These are phyloP conservation scores for Cecidostiba fungosa DNA, from an alignment of 2,888 invertebrate genomes.

Conservation along the genomic window DNA sequence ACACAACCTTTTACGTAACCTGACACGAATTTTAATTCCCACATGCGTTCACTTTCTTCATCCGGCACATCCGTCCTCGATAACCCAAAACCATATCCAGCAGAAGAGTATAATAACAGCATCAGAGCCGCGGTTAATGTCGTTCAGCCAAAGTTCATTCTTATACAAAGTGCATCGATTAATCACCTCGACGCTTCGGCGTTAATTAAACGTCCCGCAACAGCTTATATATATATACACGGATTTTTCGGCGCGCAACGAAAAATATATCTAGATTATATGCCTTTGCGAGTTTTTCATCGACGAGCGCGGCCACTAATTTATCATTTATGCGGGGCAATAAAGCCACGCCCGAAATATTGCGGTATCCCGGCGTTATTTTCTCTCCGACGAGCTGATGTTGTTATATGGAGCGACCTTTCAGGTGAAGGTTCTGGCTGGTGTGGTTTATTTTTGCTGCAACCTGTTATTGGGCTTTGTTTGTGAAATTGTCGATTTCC, in stretches of 20 bases:
- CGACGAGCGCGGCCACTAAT: slow-evolving; percentile 13
- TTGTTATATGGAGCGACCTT: neutral
- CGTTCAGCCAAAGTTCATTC: slow-evolving; percentile 55
- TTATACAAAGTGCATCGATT: slow-evolving; percentile 61
- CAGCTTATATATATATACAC: neutral
- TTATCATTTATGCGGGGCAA: neutral
- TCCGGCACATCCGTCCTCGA: slow-evolving; percentile 4
- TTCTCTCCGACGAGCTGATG: neutral
- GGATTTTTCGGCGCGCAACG: slow-evolving; percentile 6
- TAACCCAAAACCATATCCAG: slow-evolving; percentile 27
- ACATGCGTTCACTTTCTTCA: neutral
- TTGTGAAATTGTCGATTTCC: neutral
- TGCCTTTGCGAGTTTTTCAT: neutral
- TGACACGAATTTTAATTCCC: neutral
- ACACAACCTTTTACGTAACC: neutral
- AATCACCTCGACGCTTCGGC: slow-evolving; percentile 41
- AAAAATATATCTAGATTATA: slow-evolving; percentile 3
- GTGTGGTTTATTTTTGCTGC: neutral
- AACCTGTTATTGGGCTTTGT: neutral
- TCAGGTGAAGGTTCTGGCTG: neutral
- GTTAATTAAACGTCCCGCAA: slow-evolving; percentile 52
- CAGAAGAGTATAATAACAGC: neutral
- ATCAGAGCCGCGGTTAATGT: slow-evolving; percentile 4
- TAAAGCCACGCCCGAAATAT: neutral
- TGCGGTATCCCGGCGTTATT: neutral